Evolutionary conservation across 2,113 vertebrate genomes (phyloP).

Genomic region (Thymallus thymallus): DNA sequence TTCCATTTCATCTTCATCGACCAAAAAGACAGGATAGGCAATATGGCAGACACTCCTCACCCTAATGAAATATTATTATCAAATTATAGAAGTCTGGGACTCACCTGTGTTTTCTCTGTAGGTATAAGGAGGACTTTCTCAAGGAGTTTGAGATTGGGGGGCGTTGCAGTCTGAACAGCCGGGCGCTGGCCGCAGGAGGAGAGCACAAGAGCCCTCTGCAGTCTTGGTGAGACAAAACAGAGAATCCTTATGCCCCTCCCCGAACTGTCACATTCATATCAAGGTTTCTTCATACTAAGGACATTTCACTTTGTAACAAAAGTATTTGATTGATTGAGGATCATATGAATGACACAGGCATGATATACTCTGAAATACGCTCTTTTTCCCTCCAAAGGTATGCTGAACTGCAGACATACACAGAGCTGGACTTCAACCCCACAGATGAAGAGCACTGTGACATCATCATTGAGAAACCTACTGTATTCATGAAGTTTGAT

Average conservation of each 20-base stretch:
- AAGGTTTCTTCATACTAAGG: neutral
- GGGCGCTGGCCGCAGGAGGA: conserved; percentile 77
- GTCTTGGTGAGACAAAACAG: conserved; percentile 84
- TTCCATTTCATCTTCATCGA: no score
- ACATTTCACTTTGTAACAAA: neutral
- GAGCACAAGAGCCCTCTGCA: conserved; percentile 94
- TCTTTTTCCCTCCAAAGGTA: conserved; percentile 77
- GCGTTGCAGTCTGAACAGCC: conserved; percentile 77
- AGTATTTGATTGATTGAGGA: no score
- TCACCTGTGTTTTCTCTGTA: conserved; percentile 41
- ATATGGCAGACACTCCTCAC: neutral
- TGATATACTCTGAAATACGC: neutral
- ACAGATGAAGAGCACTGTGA: conserved; percentile 84
- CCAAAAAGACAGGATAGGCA: no score
- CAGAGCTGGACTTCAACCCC: conserved; percentile 80
- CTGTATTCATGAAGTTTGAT: conserved; percentile 96
- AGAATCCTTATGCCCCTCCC: neutral
- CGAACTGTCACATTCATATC: no score
- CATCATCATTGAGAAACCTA: conserved; percentile 84
- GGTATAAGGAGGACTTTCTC: conserved; percentile 89
- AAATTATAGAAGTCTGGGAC: neutral
- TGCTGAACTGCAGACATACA: conserved; percentile 89
- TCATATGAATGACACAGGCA: no score
- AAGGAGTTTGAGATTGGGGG: conserved; percentile 88
- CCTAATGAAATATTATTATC: neutral